Evolutionary conservation across 2,888 invertebrate genomes (phyloP).

Genomic region (Epinotia ramella): DNA sequence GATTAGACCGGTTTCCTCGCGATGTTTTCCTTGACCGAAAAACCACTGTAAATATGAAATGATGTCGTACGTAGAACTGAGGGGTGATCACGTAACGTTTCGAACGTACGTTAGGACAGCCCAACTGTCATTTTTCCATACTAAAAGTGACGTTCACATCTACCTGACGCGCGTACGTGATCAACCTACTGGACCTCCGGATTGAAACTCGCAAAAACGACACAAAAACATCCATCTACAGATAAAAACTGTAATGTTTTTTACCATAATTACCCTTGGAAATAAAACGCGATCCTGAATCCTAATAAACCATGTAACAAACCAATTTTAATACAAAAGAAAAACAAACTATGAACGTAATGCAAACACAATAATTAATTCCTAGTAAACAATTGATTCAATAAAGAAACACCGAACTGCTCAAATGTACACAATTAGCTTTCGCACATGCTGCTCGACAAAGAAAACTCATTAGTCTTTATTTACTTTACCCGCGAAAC

Average conservation of each 20-base stretch:
- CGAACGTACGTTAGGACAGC: too few relatives aligned
- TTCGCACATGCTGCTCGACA: conserved; percentile 25
- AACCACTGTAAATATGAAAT: too few relatives aligned
- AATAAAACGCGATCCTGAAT: neutral
- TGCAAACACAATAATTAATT: conserved; percentile 3
- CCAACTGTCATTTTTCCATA: too few relatives aligned
- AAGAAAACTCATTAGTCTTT: conserved; percentile 33
- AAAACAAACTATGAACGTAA: neutral
- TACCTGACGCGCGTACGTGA: too few relatives aligned
- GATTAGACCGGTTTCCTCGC: too few relatives aligned
- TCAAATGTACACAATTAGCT: conserved; percentile 12
- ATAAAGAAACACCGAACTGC: conserved; percentile 24
- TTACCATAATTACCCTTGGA: neutral
- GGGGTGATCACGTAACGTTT: too few relatives aligned
- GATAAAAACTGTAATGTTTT: neutral
- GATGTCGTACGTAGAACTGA: too few relatives aligned
- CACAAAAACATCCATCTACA: neutral
- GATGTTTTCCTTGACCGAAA: too few relatives aligned
- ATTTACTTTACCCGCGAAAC: conserved; percentile 53
- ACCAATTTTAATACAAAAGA: neutral
- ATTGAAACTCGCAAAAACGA: too few relatives aligned
- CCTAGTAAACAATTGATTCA: neutral
- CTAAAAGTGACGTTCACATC: too few relatives aligned
- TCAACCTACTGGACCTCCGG: too few relatives aligned
- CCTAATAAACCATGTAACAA: neutral